Evolutionary conservation across 2,888 invertebrate genomes (phyloP), one percentile per base, ranked within the genome.

Genomic region (Alloscopus bannaensis): DNA sequence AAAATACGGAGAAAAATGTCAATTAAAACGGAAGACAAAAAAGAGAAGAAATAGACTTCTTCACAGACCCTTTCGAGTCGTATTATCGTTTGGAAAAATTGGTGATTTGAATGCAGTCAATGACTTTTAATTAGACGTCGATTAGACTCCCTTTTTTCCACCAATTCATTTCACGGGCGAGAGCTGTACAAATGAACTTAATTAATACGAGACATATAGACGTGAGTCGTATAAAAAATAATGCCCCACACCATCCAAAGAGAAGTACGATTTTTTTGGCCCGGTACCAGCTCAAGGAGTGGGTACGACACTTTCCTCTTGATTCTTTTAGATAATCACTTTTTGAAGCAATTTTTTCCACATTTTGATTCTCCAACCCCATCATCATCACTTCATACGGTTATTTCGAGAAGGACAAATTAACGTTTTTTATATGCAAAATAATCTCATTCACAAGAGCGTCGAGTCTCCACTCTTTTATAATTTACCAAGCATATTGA

Each of bases 91-190:
- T n/a, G n/a, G 50, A 42, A 79, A 84, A 83, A 69, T 76, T 77
- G 84, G 82, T 82, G 84, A 82, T 85, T 84, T 84, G 81, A 84
- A 85, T 85, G 83, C 85, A 85, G 84, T 81, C 84, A 84, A 85
- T 83, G 85, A 73, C 83, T 85, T 85, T 84, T 85, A 85, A 85
- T 85, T 85, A 84, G 84, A 83, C 81, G 69, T 52, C 82, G 80
- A 85, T 83, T 84, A 83, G 36, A 64, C 26, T 64, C 75, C 76
- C 60, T 81, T 82, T 85, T 81, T 65, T 80, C 66, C 72, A 31
- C 66, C 68, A 70, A 75, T 76, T 80, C 83, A 80, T 84, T 84
- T 83, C 81, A 83, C 77, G 83, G 75, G 28, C 66, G 73, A n/a
- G n/a, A 81, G 80, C 70, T 83, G 71, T 76, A 83, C 69, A 80